Evolutionary conservation across 1,140 invertebrate species (phyloP), one percentile per base, ranked within the genome.

Genomic region (Lepidotrigona ventralis): DNA sequence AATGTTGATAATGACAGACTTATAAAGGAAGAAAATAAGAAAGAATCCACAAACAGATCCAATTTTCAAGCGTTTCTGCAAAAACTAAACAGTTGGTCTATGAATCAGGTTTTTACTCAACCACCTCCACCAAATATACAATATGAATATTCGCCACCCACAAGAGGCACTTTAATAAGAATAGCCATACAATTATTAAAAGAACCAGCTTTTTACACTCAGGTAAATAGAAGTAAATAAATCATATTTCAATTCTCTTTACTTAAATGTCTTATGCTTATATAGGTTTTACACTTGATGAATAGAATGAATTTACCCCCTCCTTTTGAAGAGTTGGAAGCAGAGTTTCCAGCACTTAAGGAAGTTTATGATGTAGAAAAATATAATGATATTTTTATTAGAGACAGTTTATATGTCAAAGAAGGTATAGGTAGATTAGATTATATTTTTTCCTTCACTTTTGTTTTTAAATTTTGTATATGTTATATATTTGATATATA

Each of bases 241-340:
- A 74, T 53, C 29, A 29, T 64, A 64, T 19, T 29, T 56, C 19
- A 56, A 56, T 56, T 56, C 64, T 84, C n/a, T 70, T 78, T 64
- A 64, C 39, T 70, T n/a, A 17, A 29, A 39, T 1, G 29, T 70
- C n/a, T 63, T 54, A 71, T 79, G 33, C 63, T 73, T 77, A 81
- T 70, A 15, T 78, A 97, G 95, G 97, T 98, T 12, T 91, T 99
- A 72, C 98, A 99, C 95, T 95, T 99, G 54, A 99, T 99, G 98
- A 99, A 99, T 91, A 98, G 97, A 94, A 98, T 99, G 98, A 98
- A 97, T 93, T 92, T 99, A 69, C 97, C 97, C 58, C 96, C 96
- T 81, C 98, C 98, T n/a, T 99, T 99, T 94, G 95, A 96, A 60
- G 91, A 94, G 90, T 92, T 95, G 9, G 93, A 94, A 69, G 64